Percentiles rank a stretch among this genome's conserved stretches.
Evolutionary conservation across 2,113 vertebrate species (phyloP).

Genomic region (Ciconia stormi): DNA sequence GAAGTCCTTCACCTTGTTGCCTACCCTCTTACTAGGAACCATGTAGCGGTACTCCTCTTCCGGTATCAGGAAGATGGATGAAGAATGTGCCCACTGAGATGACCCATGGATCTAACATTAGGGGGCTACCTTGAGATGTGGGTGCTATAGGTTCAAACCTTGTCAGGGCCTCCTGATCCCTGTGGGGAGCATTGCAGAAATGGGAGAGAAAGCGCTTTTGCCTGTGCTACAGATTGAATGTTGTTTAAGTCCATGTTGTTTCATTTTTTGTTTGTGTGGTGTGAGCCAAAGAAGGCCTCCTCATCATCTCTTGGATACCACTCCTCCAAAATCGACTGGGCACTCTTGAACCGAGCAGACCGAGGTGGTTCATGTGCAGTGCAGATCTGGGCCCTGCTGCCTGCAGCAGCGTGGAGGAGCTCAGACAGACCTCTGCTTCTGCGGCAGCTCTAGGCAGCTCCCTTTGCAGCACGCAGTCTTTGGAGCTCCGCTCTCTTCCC

Average conservation of each 20-base stretch:
- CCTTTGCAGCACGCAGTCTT: not conserved
- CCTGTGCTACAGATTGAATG: not conserved
- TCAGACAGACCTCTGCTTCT: not conserved
- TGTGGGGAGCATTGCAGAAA: not conserved
- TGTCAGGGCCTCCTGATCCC: not conserved
- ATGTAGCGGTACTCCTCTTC: not conserved
- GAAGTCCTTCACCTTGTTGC: not conserved
- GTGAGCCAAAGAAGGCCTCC: not conserved
- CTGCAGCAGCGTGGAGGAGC: not conserved
- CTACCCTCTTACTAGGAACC: not conserved
- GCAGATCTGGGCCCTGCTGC: not conserved
- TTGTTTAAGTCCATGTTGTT: not conserved
- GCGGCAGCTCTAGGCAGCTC: not conserved
- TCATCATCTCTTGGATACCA: not conserved
- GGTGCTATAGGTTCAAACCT: not conserved
- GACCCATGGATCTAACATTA: not conserved
- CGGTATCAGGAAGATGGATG: not conserved
- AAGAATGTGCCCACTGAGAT: not conserved
- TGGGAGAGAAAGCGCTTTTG: rapidly evolving
- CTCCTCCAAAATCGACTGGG: not conserved
- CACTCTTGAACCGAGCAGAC: not conserved
- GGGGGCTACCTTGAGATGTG: not conserved
- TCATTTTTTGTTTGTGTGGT: not conserved
- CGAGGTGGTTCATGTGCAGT: not conserved
- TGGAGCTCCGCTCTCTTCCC: not conserved